These are phyloP conservation scores for Flexamia atlantica DNA, from an alignment of 2,888 invertebrate species.

Conservation along the genomic window DNA sequence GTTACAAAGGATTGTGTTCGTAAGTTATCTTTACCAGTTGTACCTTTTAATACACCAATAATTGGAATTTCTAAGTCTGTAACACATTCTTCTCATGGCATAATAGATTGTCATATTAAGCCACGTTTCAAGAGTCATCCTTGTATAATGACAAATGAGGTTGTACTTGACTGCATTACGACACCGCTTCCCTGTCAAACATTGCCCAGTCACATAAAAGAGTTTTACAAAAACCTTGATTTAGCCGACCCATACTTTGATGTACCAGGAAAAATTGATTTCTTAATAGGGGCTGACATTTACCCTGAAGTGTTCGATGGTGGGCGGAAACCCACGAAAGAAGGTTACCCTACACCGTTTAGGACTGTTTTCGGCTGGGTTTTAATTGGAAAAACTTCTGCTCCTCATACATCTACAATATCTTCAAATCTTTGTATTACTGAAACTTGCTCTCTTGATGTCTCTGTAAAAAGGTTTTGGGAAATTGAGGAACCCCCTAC, in stretches of 20 bases:
- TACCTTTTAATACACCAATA: not conserved
- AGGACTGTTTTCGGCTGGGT: slow-evolving; percentile 31
- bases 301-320: slow-evolving; percentile 13
- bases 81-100: not conserved
- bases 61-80: not conserved
- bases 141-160: not conserved
- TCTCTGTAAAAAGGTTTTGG: not conserved
- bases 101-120: not conserved
- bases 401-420: not conserved
- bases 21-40: not conserved
- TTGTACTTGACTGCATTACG: slow-evolving; percentile 13
- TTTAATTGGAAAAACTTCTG: slow-evolving; percentile 4
- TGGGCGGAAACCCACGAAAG: not conserved
- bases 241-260: slow-evolving; percentile 32
- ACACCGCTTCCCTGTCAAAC: slow-evolving; percentile 2
- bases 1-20: not conserved
- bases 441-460: not conserved
- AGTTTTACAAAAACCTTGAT: not conserved
- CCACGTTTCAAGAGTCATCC: not conserved
- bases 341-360: slow-evolving; percentile 28
- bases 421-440: not conserved
- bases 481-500: not conserved
- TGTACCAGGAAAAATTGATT: slow-evolving; percentile 10
- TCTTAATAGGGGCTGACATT: slow-evolving; percentile 24
- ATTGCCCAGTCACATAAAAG: not conserved